Conservation (phyloP, 2,797 vertebrate genomes). For the Macropus fuliginosus region DNA sequence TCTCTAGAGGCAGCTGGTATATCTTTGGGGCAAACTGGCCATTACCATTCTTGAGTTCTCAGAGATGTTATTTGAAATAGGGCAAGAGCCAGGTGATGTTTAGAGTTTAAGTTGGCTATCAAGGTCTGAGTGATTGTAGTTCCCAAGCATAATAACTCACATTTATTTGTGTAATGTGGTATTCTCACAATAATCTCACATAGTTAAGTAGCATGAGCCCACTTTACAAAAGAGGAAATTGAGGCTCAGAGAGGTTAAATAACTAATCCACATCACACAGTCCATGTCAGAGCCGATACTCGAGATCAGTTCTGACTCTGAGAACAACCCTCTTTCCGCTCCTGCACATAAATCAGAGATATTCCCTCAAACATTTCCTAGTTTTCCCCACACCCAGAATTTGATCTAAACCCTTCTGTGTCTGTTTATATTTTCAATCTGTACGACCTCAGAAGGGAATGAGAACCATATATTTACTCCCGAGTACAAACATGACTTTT, state of each 20-base stretch:
- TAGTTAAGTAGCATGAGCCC: background rate
- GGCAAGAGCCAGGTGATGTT: background rate
- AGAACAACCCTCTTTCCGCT: background rate
- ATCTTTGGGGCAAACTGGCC: background rate
- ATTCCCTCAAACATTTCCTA: background rate
- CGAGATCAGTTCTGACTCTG: background rate
- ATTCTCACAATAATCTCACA: background rate
- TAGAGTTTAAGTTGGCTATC: background rate
- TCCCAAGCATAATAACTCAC: background rate
- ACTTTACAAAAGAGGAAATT: background rate
- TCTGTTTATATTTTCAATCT: background rate
- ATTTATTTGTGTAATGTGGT: background rate
- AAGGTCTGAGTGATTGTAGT: background rate
- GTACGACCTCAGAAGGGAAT: background rate
- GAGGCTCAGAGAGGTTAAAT: background rate
- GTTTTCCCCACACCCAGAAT: background rate
- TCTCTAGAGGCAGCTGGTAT: background rate
- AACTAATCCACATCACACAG: background rate
- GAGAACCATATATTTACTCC: conserved; percentile 4
- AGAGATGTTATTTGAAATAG: background rate
- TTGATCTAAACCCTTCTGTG: background rate
- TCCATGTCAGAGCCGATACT: background rate
- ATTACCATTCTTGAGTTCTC: background rate
- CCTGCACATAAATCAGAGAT: background rate
- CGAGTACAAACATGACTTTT: background rate